Evolutionary conservation across 2,797 vertebrate species (phyloP).

Genomic region (Zenarchopterus dispar): DNA sequence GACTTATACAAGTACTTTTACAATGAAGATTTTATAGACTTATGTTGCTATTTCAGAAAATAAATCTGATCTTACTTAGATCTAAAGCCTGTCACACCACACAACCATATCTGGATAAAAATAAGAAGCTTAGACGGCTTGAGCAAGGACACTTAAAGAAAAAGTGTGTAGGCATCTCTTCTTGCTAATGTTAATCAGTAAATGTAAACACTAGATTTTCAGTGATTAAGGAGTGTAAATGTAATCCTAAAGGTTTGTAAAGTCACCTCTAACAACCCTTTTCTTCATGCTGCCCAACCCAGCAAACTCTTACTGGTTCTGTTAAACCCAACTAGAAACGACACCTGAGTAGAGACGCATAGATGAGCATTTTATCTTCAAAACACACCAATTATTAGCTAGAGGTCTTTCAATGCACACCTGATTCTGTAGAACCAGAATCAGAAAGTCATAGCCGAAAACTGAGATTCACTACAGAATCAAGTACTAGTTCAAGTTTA

Average conservation of each 20-base stretch:
- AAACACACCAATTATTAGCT: too few relatives aligned
- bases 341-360: too few relatives aligned
- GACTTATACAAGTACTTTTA: too few relatives aligned
- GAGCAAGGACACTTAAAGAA: slow-evolving; percentile 57
- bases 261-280: too few relatives aligned
- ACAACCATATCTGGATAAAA: slow-evolving; percentile 26
- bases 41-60: not conserved
- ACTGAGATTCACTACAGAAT: not conserved
- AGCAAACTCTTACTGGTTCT: too few relatives aligned
- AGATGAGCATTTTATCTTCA: too few relatives aligned
- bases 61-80: not conserved
- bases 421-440: slow-evolving; percentile 1
- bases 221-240: too few relatives aligned
- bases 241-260: too few relatives aligned
- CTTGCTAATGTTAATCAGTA: not conserved
- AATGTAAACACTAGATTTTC: not conserved
- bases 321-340: too few relatives aligned
- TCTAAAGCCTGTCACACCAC: slow-evolving; percentile 2
- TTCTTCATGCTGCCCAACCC: too few relatives aligned
- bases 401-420: too few relatives aligned
- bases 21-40: not conserved
- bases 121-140: slow-evolving; percentile 37
- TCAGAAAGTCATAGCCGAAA: not conserved
- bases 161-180: slow-evolving; percentile 1
- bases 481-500: not conserved